Base-by-base conservation (phyloP, 2,888 invertebrate species). In the Ellobium chinense region DNA sequence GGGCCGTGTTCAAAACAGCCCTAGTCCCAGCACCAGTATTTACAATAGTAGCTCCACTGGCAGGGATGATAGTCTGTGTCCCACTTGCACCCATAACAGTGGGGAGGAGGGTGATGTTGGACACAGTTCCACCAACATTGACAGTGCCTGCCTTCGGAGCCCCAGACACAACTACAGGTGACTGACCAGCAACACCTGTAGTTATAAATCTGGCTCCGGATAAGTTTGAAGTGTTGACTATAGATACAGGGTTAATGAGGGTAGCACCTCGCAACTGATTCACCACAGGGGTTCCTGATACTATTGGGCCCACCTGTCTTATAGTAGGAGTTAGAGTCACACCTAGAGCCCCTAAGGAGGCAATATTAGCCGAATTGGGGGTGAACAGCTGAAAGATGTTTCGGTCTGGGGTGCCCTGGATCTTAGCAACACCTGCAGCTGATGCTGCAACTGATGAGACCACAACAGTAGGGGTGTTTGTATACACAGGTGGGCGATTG, bases 191-290 rank as follows among this genome's bases (percentile, higher is more conserved):
- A 18, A 83, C 60, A 1, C 80, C 78, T 2, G 85, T 70, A 24
- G 83, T 85, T n/a, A 85, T 83, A 60, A 85, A 82, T 14, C 85
- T 78, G 29, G 85, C 83, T 37, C 82, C 82, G 34, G 81, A 66
- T 12, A 82, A 68, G 54, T 76, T 65, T 21, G 82, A 73, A 14
- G 78, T 75, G 18, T 84, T 73, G 12, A 79, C 77, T n/a, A 81
- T 36, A n/a, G 81, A 68, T 1, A 74, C 68, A 37, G 80, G 78
- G 68, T 73, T 75, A 46, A 83, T 63, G 3, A 83, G 65, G 34
- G 81, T 81, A 29, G 79, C 72, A 21, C 78, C 76, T n/a, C 80
- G 72, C 21, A 81, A n/a, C 65, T 81, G 81, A 21, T 79, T 79
- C 34, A 81, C 46, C 21, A 78, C 75, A 21, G 78, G 66, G 12